Evolutionary conservation across 1,140 invertebrate genomes (phyloP).

Genomic region (Drosophila sturtevanti): DNA sequence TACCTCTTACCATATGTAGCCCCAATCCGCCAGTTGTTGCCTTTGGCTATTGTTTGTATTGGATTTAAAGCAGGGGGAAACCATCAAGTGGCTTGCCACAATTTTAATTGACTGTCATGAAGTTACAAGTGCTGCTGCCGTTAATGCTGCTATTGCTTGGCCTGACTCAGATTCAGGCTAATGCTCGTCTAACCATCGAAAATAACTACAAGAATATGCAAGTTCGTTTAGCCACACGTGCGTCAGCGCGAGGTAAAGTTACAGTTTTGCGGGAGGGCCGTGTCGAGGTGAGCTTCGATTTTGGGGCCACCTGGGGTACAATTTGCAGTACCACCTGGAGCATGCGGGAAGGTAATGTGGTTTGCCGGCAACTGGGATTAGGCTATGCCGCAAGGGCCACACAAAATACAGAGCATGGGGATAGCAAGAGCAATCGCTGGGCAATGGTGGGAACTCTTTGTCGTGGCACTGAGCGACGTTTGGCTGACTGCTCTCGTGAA

Average conservation of each 20-base stretch:
- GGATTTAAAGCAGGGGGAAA: slow-evolving; percentile 52
- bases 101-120: slow-evolving; percentile 29
- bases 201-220: slow-evolving; percentile 69
- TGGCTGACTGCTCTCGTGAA: slow-evolving; percentile 88
- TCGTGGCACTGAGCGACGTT: slow-evolving; percentile 87
- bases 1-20: slow-evolving; percentile 58
- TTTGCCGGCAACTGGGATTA: slow-evolving; percentile 90
- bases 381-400: slow-evolving; percentile 89
- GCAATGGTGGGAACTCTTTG: slow-evolving; percentile 89
- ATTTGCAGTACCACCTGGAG: slow-evolving; percentile 95
- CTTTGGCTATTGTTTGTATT: slow-evolving; percentile 31
- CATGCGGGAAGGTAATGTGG: slow-evolving; percentile 91
- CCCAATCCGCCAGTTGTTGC: slow-evolving; percentile 56
- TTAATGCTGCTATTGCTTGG: slow-evolving; percentile 3
- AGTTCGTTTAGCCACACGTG: slow-evolving; percentile 50
- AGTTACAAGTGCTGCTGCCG: slow-evolving; percentile 30
- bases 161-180: slow-evolving; percentile 15
- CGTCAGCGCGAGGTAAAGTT: background rate
- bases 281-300: slow-evolving; percentile 85
- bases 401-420: slow-evolving; percentile 87
- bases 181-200: slow-evolving; percentile 40
- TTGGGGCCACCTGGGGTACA: slow-evolving; percentile 87
- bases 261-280: slow-evolving; percentile 56
- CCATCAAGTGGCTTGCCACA: slow-evolving; percentile 12
- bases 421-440: slow-evolving; percentile 84